These are phyloP conservation scores for Holocentrus rufus DNA, from an alignment of 2,797 vertebrate species.

Conservation along the genomic window DNA sequence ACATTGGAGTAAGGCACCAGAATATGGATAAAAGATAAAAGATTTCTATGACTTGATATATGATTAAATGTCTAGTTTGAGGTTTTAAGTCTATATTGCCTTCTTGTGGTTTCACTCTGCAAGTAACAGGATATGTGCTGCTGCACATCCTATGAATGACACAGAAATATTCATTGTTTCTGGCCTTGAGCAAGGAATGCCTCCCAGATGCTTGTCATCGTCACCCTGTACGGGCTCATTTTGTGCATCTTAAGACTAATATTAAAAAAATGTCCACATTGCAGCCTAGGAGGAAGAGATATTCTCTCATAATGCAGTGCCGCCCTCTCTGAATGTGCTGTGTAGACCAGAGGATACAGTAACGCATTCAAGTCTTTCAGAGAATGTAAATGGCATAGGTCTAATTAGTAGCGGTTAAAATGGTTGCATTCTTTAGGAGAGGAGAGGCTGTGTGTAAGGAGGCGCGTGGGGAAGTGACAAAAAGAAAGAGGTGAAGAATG, in stretches of 20 bases:
- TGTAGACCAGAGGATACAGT: background rate
- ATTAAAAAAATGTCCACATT: background rate
- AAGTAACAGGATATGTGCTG: too few relatives aligned
- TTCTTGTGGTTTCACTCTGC: too few relatives aligned
- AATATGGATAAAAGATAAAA: background rate
- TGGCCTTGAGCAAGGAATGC: too few relatives aligned
- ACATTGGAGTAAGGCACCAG: background rate
- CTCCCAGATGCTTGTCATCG: too few relatives aligned
- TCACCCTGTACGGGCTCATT: too few relatives aligned
- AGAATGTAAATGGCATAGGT: background rate
- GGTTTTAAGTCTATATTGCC: too few relatives aligned
- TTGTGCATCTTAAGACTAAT: background rate
- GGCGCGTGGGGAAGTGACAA: slow-evolving; percentile 1
- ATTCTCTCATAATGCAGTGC: background rate
- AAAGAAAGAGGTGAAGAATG: slow-evolving; percentile 43
- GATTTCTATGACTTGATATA: too few relatives aligned
- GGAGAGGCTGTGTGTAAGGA: slow-evolving; percentile 5
- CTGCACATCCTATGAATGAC: too few relatives aligned
- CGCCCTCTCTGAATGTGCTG: background rate
- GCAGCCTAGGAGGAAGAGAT: background rate
- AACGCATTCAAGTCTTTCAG: background rate
- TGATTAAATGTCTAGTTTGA: too few relatives aligned
- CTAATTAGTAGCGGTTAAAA: slow-evolving; percentile 9
- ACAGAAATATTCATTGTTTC: background rate
- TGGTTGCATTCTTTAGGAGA: background rate